Evolutionary conservation across 2,113 vertebrate genomes (phyloP), one percentile per base, ranked within the genome.

Genomic region (Perca schrenkii): DNA sequence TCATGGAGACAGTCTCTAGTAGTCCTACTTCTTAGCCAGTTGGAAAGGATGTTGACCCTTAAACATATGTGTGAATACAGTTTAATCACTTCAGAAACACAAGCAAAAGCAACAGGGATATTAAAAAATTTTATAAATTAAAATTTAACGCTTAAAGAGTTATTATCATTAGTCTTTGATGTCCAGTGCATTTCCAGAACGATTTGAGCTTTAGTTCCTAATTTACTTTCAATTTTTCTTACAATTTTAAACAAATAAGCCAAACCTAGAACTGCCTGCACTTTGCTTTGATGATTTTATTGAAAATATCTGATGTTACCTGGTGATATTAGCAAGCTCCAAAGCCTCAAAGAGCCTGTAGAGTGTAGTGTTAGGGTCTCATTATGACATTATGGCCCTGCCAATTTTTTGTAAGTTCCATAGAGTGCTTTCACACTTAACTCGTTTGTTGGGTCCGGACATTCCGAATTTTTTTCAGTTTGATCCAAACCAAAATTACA

Each of bases 31-130:
- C 93, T 95, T 96, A 56, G 95, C 95, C 90, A 96, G 93, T 76
- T 95, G 95, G 90, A 96, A 96, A 91, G 95, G 95, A 94, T 95
- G 94, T 87, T 96, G 95, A 84, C 94, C 95, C 95, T 96, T 74
- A 84, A 93, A 90, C 74, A 94, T 52, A 91, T 17, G 62, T 43
- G 19, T 79, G 36, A 74, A 75, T 34, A 71, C 25, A 86, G 15
- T 40, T 87, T 49, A 52, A 73, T 75, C 54, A 79, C 7, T 47
- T 79, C 17, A 60, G 66, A 75, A 66, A 72, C 25, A 71, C 15
- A 36, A 53, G 34, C 16, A 74, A 31, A 40, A 36, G 1, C 8
- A 52, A 50, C 10, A n/a, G 12, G 17, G 3, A 43, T 16, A 8
- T 4, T 65, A 6, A 1, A 21, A 14, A 19, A 15, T 21, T 7